These are phyloP conservation scores for Myotis findleyi DNA, from an alignment of 2,797 vertebrate species.

Conservation along the genomic window DNA sequence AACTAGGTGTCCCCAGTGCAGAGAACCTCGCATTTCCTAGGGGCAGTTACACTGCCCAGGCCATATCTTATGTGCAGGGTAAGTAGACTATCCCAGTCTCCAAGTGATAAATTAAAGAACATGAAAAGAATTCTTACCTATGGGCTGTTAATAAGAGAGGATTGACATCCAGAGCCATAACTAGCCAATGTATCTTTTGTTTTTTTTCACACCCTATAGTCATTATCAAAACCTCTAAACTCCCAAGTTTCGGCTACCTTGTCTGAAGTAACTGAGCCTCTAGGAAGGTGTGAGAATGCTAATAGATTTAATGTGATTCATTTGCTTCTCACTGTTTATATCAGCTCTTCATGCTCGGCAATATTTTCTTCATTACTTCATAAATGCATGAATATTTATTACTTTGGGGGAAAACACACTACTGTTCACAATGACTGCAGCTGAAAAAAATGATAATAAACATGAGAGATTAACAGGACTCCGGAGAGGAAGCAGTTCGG, in stretches of 20 bases:
- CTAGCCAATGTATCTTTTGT: conserved; percentile 12
- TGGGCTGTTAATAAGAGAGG: conserved; percentile 43
- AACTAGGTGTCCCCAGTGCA: neutral
- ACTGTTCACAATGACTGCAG: conserved; percentile 69
- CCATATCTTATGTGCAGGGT: neutral
- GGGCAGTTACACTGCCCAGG: neutral
- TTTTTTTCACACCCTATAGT: conserved; percentile 50
- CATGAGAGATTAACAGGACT: conserved; percentile 69
- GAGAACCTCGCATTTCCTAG: neutral
- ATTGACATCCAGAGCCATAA: neutral
- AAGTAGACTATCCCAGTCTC: neutral
- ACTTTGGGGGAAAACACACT: conserved; percentile 40
- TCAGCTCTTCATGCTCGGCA: conserved; percentile 50
- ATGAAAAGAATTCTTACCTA: conserved; percentile 35
- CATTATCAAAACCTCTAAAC: conserved; percentile 44
- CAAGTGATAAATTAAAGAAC: conserved; percentile 55
- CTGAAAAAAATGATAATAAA: conserved; percentile 76
- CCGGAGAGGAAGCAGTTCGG: conserved; percentile 57
- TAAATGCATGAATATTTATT: conserved; percentile 75
- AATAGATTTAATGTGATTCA: conserved; percentile 48
- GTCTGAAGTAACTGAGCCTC: neutral
- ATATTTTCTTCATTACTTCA: conserved; percentile 65
- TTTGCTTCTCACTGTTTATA: conserved; percentile 53
- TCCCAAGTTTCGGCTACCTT: neutral
- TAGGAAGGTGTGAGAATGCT: conserved; percentile 44